Conservation (phyloP, 2,888 invertebrate genomes). For the Branchinecta sandiegonensis region DNA sequence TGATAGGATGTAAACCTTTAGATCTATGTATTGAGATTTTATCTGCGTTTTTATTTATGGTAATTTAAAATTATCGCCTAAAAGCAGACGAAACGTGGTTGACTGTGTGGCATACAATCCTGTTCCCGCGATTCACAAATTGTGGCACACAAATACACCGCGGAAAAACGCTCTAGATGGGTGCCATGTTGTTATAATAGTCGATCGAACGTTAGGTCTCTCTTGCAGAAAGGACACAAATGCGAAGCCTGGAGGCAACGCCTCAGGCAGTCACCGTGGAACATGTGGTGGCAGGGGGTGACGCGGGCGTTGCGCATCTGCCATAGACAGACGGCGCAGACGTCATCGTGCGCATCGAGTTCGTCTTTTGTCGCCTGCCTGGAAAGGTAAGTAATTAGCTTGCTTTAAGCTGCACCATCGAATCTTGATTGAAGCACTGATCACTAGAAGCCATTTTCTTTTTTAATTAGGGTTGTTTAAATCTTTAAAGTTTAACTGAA, state of each 20-base stretch:
- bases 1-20: too few species aligned
- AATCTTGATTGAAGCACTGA: constrained; percentile 36
- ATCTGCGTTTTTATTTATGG: too few species aligned
- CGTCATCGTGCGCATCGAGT: constrained; percentile 52
- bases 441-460: constrained; percentile 25
- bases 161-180: too few species aligned
- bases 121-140: too few species aligned
- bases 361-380: constrained; percentile 46
- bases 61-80: too few species aligned
- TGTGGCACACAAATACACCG: too few species aligned
- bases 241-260: constrained; percentile 53
- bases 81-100: too few species aligned
- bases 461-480: constrained; percentile 42
- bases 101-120: too few species aligned
- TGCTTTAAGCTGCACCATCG: constrained; percentile 44
- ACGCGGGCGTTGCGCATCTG: constrained; percentile 54
- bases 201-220: constrained; percentile 26
- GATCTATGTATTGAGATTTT: too few species aligned
- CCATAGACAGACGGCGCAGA: constrained; percentile 61
- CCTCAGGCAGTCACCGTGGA: constrained; percentile 60
- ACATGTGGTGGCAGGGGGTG: constrained; percentile 63
- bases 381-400: constrained; percentile 28
- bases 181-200: too few species aligned
- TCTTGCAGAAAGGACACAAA: constrained; percentile 59
- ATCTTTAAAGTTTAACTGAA: constrained; percentile 30